Conservation (phyloP, 2,113 vertebrate genomes). For the Chionis minor region DNA sequence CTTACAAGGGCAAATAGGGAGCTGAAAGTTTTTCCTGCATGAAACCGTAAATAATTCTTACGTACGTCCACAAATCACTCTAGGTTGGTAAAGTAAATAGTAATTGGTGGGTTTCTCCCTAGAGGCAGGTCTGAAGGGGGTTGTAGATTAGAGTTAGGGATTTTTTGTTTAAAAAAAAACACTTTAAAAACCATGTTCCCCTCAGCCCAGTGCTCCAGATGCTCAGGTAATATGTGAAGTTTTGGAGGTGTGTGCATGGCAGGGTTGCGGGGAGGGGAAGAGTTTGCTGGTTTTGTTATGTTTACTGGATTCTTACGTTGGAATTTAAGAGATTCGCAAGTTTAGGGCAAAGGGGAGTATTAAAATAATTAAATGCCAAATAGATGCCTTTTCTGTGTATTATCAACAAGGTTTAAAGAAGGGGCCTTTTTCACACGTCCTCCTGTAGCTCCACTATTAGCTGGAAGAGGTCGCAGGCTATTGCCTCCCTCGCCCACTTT, state of each 20-base stretch:
- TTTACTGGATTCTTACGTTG: neutral
- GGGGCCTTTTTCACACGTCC: neutral
- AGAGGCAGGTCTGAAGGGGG: constrained; percentile 58
- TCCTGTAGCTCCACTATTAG: neutral
- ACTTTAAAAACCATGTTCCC: constrained; percentile 22
- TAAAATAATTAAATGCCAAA: neutral
- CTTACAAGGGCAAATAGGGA: constrained; percentile 57
- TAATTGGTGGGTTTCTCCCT: constrained; percentile 65
- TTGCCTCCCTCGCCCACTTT: neutral
- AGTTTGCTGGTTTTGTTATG: neutral
- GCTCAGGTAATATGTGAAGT: neutral
- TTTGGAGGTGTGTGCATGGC: neutral
- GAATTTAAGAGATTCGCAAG: neutral
- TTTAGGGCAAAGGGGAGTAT: neutral
- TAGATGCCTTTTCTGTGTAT: neutral
- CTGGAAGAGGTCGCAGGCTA: neutral
- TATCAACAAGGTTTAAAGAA: neutral
- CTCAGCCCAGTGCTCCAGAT: constrained; percentile 50
- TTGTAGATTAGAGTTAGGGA: constrained; percentile 42
- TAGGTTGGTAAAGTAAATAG: constrained; percentile 65
- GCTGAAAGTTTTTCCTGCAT: constrained; percentile 46
- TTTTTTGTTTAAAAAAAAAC: constrained; percentile 9
- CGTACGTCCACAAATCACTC: constrained; percentile 68
- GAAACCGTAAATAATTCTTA: constrained; percentile 65
- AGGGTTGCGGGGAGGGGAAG: neutral